A percentile compares a stretch with the other conserved stretches of the same genome.
phyloP scores from a whole-genome alignment of 2,888 invertebrate species.

The Strigamia transsilvanica region DNA sequence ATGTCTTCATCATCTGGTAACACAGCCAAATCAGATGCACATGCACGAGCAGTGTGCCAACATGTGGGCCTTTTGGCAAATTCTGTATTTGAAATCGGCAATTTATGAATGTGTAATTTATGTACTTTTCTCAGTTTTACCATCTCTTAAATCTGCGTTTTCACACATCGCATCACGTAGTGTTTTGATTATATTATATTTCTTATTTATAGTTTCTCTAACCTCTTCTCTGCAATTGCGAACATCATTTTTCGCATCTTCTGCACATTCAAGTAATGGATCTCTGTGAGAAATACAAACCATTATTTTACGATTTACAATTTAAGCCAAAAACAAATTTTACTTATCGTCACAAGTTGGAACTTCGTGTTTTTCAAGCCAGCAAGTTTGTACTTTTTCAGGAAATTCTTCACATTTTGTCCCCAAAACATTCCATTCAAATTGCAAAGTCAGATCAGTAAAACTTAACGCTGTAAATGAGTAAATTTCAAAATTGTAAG shows the following conservation, averaged over 20 bases:
- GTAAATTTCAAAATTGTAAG: neutral
- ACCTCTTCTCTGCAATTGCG: neutral
- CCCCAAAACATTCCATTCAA: neutral
- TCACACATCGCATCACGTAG: constrained; percentile 6
- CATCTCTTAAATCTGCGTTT: neutral
- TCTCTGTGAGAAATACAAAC: neutral
- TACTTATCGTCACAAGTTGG: neutral
- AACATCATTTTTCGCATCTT: neutral
- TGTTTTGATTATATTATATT: neutral
- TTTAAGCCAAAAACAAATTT: neutral
- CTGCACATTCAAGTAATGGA: neutral
- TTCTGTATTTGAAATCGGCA: neutral
- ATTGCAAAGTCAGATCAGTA: neutral
- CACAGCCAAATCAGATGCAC: neutral
- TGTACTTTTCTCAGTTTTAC: neutral
- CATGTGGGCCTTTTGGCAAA: neutral
- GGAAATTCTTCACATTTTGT: neutral
- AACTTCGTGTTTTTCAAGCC: neutral
- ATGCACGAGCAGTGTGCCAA: neutral
- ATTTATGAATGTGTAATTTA: neutral
- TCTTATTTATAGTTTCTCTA: neutral
- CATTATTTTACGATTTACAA: too few relatives aligned
- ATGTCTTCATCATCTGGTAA: neutral
- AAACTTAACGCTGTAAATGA: neutral
- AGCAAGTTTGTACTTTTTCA: neutral